Conservation (phyloP, 2,113 vertebrate species). For the Burhinus bistriatus region DNA sequence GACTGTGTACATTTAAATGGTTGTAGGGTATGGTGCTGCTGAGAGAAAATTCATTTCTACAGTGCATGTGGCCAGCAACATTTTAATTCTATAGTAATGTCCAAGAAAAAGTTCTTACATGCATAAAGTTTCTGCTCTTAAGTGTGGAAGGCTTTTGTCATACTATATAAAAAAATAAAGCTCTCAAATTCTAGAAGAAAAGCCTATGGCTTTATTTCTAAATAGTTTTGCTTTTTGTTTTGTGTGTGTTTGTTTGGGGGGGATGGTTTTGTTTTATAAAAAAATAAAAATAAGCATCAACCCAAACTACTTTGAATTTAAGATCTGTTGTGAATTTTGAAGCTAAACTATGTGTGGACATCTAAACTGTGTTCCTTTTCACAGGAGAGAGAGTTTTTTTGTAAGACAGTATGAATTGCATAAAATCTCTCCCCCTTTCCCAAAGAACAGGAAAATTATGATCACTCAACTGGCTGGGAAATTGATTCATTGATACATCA, state of each 20-base stretch:
- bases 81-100: not conserved
- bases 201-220: not conserved
- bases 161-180: not conserved
- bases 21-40: not conserved
- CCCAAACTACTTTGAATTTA: not conserved
- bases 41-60: not conserved
- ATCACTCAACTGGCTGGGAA: not conserved
- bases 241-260: not conserved
- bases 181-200: not conserved
- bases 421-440: not conserved
- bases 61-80: not conserved
- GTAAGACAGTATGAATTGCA: not conserved
- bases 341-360: not conserved
- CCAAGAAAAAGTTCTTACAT: not conserved
- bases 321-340: not conserved
- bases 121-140: not conserved
- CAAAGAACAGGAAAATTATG: not conserved
- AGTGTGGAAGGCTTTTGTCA: not conserved
- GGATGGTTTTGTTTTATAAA: not conserved
- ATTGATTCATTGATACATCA: rapidly evolving
- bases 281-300: not conserved
- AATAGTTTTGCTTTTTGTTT: not conserved
- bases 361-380: not conserved
- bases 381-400: not conserved
- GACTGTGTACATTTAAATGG: not conserved